phyloP scores from a whole-genome alignment of 2,888 invertebrate genomes.

The Tipula helvola region DNA sequence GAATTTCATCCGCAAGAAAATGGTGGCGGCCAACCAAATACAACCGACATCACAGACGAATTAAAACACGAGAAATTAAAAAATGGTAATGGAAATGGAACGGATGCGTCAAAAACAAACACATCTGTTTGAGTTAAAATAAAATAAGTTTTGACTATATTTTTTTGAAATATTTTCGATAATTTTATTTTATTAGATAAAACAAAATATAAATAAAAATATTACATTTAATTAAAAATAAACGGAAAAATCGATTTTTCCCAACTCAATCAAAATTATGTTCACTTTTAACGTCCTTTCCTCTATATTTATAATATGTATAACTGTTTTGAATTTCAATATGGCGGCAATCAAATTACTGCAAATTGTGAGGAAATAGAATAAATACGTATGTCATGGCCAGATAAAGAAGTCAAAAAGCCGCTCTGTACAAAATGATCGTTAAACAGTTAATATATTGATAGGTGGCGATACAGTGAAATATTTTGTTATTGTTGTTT shows the following conservation, averaged over 20 bases:
- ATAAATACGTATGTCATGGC: neutral
- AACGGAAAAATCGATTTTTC: neutral
- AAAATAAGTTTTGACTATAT: neutral
- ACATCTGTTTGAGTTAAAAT: constrained; percentile 25
- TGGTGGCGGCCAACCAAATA: constrained; percentile 33
- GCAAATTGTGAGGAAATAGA: neutral
- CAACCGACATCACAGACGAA: constrained; percentile 32
- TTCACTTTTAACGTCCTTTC: neutral
- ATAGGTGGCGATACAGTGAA: neutral
- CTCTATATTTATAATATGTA: neutral
- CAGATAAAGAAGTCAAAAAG: neutral
- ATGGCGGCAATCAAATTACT: neutral
- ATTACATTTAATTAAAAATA: neutral
- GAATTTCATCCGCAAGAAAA: constrained; percentile 19
- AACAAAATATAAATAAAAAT: neutral
- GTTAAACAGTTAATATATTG: neutral
- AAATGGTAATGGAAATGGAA: constrained; percentile 27
- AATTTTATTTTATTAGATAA: neutral
- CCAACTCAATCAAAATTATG: neutral
- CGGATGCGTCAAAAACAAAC: constrained; percentile 30
- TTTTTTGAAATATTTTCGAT: neutral
- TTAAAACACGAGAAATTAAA: constrained; percentile 33
- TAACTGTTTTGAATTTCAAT: neutral
- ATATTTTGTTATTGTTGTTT: neutral
- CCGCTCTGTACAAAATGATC: neutral